These are phyloP conservation scores for Sarcophilus harrisii DNA, from an alignment of 2,797 vertebrate genomes.

Conservation along the genomic window DNA sequence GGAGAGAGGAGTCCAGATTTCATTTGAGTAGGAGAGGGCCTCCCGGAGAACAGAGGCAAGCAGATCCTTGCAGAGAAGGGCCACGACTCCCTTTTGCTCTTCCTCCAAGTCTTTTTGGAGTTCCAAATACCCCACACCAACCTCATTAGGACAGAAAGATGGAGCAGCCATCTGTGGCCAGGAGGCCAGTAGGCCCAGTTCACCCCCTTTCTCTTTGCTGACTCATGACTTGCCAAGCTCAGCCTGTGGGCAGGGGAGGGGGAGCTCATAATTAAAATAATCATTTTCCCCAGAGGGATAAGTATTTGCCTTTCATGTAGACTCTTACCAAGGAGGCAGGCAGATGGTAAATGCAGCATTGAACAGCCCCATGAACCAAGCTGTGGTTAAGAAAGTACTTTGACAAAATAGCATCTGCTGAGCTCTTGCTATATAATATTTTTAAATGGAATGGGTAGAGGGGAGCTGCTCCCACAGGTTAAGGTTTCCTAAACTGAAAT, in stretches of 20 bases:
- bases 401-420: neutral
- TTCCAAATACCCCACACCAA: neutral
- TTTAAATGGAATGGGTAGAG: neutral
- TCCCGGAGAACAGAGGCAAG: neutral
- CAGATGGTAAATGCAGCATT: neutral
- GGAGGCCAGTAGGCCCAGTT: neutral
- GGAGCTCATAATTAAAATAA: slow-evolving; percentile 16
- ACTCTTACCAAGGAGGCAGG: slow-evolving; percentile 4
- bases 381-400: neutral
- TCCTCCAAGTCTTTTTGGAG: neutral
- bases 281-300: neutral
- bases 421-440: neutral
- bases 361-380: neutral
- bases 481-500: neutral
- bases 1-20: slow-evolving; percentile 71
- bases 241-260: neutral
- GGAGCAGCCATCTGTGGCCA: neutral
- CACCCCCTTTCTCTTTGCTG: slow-evolving; percentile 5
- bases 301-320: slow-evolving; percentile 1
- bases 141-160: neutral
- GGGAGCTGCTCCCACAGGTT: neutral
- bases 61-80: neutral
- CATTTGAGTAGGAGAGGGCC: slow-evolving; percentile 47
- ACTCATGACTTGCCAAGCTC: slow-evolving; percentile 14
- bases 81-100: neutral